phyloP scores from a whole-genome alignment of 2,888 invertebrate species.

The Tuta absoluta region DNA sequence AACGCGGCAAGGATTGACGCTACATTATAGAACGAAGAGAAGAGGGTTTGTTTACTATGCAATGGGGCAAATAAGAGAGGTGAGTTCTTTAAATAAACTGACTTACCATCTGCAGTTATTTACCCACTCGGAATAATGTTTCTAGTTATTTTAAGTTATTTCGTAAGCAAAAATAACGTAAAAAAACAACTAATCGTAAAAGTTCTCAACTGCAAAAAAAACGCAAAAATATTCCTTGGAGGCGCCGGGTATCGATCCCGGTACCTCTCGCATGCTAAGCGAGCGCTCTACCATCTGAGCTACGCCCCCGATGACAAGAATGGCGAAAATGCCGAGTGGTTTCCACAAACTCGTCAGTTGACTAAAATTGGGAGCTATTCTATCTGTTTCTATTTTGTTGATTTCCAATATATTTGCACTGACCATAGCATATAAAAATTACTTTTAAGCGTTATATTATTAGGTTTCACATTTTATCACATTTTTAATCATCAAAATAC shows the following conservation, averaged over 20 bases:
- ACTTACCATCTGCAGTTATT: too few relatives aligned
- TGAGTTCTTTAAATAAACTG: constrained; percentile 62
- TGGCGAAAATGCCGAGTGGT: neutral
- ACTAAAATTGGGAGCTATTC: too few relatives aligned
- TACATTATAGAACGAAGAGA: constrained; percentile 96
- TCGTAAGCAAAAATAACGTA: too few relatives aligned
- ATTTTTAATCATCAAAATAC: too few relatives aligned
- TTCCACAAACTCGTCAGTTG: neutral
- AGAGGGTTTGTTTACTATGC: constrained; percentile 97
- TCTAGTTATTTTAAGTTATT: too few relatives aligned
- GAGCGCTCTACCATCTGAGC: constrained; percentile 82
- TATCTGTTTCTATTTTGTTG: too few relatives aligned
- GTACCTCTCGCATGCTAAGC: constrained; percentile 81
- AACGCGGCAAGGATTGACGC: constrained; percentile 92
- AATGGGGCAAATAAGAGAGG: constrained; percentile 96
- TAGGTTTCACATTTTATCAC: too few relatives aligned
- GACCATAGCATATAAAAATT: too few relatives aligned
- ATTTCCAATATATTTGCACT: too few relatives aligned
- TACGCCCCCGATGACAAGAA: constrained; percentile 65
- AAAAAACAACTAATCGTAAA: too few relatives aligned
- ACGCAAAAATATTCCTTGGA: constrained; percentile 34
- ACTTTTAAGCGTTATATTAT: too few relatives aligned
- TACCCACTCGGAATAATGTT: too few relatives aligned
- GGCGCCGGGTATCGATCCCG: constrained; percentile 61
- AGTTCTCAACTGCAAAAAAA: neutral